Conservation (phyloP, 2,888 invertebrate species). For the Nowickia ferox region DNA sequence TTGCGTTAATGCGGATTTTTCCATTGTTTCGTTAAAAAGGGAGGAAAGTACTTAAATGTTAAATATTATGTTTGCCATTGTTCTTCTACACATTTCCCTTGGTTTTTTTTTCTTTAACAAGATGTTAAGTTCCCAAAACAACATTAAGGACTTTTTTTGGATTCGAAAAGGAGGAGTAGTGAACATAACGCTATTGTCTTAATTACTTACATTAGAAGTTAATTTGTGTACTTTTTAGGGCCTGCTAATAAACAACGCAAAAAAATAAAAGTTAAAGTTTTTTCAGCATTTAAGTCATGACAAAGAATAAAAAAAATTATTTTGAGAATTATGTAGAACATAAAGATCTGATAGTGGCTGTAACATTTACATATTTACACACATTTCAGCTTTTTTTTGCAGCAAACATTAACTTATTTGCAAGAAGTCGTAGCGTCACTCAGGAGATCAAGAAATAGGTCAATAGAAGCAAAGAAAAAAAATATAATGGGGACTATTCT, state of each 20-base stretch:
- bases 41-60: conserved; percentile 40
- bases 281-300: background rate
- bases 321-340: no score
- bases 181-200: conserved; percentile 67
- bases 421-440: no score
- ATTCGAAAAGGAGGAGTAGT: conserved; percentile 47
- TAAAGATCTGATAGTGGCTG: no score
- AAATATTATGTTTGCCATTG: conserved; percentile 52
- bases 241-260: background rate
- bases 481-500: no score
- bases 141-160: conserved; percentile 9
- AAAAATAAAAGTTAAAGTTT: background rate
- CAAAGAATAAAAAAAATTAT: no score
- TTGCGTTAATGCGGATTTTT: conserved; percentile 56
- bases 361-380: no score
- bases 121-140: conserved; percentile 24
- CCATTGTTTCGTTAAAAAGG: conserved; percentile 14
- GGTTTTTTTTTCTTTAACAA: conserved; percentile 10
- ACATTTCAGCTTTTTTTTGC: no score
- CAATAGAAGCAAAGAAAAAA: no score
- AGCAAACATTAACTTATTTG: no score
- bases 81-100: background rate
- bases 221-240: conserved; percentile 58
- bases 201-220: conserved; percentile 66
- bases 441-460: no score